Evolutionary conservation across 2,888 invertebrate genomes (phyloP), one percentile per base, ranked within the genome.

Genomic region (Drosophila borborema): DNA sequence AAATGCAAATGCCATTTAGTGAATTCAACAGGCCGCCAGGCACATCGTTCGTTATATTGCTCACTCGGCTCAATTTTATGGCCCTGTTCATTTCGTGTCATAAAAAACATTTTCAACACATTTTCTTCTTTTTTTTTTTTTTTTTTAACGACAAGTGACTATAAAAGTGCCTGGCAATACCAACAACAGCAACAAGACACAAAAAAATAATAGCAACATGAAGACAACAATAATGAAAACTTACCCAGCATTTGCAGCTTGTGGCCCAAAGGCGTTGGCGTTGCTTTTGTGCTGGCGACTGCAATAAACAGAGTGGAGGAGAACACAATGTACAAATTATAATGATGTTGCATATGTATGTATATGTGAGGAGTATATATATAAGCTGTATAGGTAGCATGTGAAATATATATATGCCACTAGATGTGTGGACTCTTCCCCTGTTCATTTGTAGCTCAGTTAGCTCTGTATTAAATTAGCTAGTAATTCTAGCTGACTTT

Each of bases 71-170:
- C 72, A 72, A 74, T 77, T 85, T 85, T 82, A 85, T 84, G 77
- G 81, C 74, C 67, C 81, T 80, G 85, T 82, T 85, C 81, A 86
- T 85, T 85, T 85, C 61, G 86, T 74, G 77, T 80, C 85, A 80
- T 85, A 85, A 85, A 85, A 84, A 81, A 63, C 82, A 80, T 86
- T 84, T 85, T 86, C 86, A 85, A 86, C 85, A 85, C 85, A 86
- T 81, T 45, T 80, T 75, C 63, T 62, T 62, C 54, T 85, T 84
- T 81, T 45, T 62, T 62, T 58, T 85, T 86, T 85, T 84, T 81
- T 45, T 62, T 62, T 58, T 85, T 86, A 80, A 86, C 81, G 86
- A 84, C 85, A 86, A 85, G 86, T 86, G 82, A 79, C 72, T 73
- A 75, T 79, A 79, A 79, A 79, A 78, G 66, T 76, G 72, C 75